Base-by-base conservation (phyloP, 1,140 invertebrate genomes). In the Sminthurides bifidus region DNA sequence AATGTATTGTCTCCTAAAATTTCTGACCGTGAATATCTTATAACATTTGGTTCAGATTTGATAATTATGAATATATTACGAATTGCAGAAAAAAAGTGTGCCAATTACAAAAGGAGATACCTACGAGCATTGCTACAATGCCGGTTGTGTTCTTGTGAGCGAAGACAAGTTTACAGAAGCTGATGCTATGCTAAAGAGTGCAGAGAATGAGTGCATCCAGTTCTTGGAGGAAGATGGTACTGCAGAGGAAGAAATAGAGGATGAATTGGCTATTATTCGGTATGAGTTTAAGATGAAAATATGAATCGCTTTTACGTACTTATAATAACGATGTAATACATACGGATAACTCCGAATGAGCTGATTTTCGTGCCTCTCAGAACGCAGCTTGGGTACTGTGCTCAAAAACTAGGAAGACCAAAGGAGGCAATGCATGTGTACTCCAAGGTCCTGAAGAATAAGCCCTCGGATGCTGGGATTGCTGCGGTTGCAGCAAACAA, bases 401-500 rank as follows among this genome's bases (percentile, higher is more conserved):
- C 87, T 30, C 92, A 96, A 69, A 80, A 83, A 67, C 80, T 65
- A 40, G 69, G 71, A 0, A 69, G 69, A 50, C 69, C 66, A 27
- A 73, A 74, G 30, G 73, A 77, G 56, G 77, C 92, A 0, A 78
- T 85, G 46, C 68, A 76, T 1, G 71, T 93, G 10, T 96, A 96
- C 67, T 82, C 82, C 19, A 76, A 80, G 54, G 83, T 87, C 59
- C 69, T 95, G 31, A 77, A 76, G 65, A 67, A 67, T 44, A 75
- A 72, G 68, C 76, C 76, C 1, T 66, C 71, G 23, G 92, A 97
- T 72, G 76, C 82, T 50, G 87, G 85, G 3, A 68, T 95, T 6
- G 75, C 85, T 5, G 92, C 92, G 17, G 87, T 96, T 6, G 86
- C 87, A 3, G 89, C 85, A 65, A 96, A 96, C 69, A 98, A 98